Evolutionary conservation across 1,140 invertebrate genomes (phyloP), one percentile per base, ranked within the genome.

Genomic region (Lordiphosa mommai): DNA sequence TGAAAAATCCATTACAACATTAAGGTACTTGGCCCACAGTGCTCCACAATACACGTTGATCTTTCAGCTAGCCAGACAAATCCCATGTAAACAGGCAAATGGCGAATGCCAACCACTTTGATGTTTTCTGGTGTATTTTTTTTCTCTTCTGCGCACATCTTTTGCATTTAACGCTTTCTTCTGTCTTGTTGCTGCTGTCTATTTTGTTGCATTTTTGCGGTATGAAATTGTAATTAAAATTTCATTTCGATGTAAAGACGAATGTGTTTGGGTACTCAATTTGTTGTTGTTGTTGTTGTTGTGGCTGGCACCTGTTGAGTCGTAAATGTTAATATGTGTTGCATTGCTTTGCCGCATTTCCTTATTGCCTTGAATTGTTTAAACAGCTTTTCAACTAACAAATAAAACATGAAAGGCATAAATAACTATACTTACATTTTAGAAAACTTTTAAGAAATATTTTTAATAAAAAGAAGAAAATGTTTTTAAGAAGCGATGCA

Each of bases 211-310:
- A 49, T 29, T 50, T 53, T 38, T 47, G 20, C 13, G 30, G 30
- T 27, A 23, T 37, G 14, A 16, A 46, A 48, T 20, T 48, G 53
- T 29, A 68, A 72, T 74, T 74, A 68, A 72, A 68, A 43, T 63
- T 34, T n/a, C n/a, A 71, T 58, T 70, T 56, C 4, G 14, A 23
- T 37, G 58, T 4, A 13, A 36, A 44, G 27, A 43, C 20, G 41
- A 50, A 13, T 59, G 5, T 27, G 23, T 27, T 6, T 27, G 23
- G 4, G 23, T 27, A 27, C 6, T 27, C 6, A 7, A 2, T 27
- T 27, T 27, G 23, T 27, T 27, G 23, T 23, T n/a, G n/a, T 64
- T 50, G 49, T 48, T 41, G 14, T 64, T 59, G 20, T 13, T 6
- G 12, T 4, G 10, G 14, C 29, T 13, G 32, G 10, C 38, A 17